Evolutionary conservation across 2,888 invertebrate genomes (phyloP), one percentile per base, ranked within the genome.

Genomic region (Archips xylosteana): DNA sequence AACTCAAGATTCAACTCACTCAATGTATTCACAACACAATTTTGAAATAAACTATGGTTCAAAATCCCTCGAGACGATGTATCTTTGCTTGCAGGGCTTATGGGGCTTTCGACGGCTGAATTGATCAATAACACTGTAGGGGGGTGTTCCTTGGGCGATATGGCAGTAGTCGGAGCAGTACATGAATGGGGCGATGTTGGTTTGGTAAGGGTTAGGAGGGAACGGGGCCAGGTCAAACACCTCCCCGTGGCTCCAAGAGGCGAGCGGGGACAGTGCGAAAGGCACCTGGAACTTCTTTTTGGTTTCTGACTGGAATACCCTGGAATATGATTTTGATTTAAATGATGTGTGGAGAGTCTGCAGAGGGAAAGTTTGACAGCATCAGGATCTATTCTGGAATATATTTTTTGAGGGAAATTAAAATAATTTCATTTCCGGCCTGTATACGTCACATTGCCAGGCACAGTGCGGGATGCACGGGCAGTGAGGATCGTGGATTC

Each of bases 91-190:
- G 69, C 92, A 92, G 10, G 77, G 80, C 73, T 81, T 81, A 61
- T 89, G 91, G 0, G 85, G 83, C 3, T 85, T 85, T 1, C 83
- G 75, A 32, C 87, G 87, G 2, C 77, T 76, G 2, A 87, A 77
- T 76, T 94, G 94, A 59, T 94, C 92, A 2, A 94, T 86, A 0
- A 92, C 92, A 0, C 81, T 87, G 54, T 83, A 89, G 0, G 93
- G 92, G 0, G 90, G 87, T 0, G 92, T 92, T 23, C 94, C 93
- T 76, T 89, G 89, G 0, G 89, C 83, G 10, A 92, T 86, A 67
- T 93, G 94, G 69, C 94, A 94, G 60, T 94, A 94, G 75, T 94
- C 94, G 70, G 91, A 92, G 78, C 94, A 94, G 80, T 94, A 94
- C 94, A 94, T 94, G 77, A 92, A 92, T 0, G 94, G 94, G 0